phyloP scores from a whole-genome alignment of 2,888 invertebrate genomes.

The Cantharis rufa region DNA sequence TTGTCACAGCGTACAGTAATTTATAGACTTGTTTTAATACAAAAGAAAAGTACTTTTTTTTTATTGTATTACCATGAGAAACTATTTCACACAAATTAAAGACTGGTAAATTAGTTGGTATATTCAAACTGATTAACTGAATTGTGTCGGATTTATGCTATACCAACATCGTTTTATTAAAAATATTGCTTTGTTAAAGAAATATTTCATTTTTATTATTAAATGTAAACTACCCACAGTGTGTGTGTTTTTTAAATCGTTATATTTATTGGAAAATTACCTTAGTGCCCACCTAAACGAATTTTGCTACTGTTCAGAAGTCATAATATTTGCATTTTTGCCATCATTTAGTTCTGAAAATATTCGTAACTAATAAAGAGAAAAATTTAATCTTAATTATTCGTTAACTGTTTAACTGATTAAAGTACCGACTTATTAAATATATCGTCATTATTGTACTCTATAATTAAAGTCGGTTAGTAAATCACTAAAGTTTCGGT shows the following conservation, averaged over 20 bases:
- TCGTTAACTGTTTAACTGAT: slow-evolving; percentile 12
- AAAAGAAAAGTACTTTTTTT: slow-evolving; percentile 11
- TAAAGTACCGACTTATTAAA: slow-evolving; percentile 21
- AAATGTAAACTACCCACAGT: background rate
- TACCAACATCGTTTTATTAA: background rate
- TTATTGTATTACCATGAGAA: slow-evolving; percentile 14
- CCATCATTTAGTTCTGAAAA: background rate
- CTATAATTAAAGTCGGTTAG: slow-evolving; percentile 7
- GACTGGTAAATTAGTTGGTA: slow-evolving; percentile 11
- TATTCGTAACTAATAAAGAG: background rate
- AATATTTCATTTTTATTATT: background rate
- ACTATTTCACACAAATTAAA: slow-evolving; percentile 17
- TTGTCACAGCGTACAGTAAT: slow-evolving; percentile 20
- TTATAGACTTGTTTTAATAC: slow-evolving; percentile 19
- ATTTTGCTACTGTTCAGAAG: background rate
- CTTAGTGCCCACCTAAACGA: background rate
- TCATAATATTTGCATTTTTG: background rate
- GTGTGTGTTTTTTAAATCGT: background rate
- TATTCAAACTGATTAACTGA: background rate
- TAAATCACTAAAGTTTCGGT: slow-evolving; percentile 1
- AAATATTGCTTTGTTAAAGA: slow-evolving; percentile 1
- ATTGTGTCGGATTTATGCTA: slow-evolving; percentile 1
- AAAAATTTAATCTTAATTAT: slow-evolving; percentile 11
- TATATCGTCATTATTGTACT: background rate
- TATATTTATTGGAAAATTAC: background rate